Percentiles rank a stretch among this genome's conserved stretches.
These are phyloP conservation scores for Cebidichthys violaceus DNA, from an alignment of 2,113 vertebrate genomes.

Conservation along the genomic window DNA sequence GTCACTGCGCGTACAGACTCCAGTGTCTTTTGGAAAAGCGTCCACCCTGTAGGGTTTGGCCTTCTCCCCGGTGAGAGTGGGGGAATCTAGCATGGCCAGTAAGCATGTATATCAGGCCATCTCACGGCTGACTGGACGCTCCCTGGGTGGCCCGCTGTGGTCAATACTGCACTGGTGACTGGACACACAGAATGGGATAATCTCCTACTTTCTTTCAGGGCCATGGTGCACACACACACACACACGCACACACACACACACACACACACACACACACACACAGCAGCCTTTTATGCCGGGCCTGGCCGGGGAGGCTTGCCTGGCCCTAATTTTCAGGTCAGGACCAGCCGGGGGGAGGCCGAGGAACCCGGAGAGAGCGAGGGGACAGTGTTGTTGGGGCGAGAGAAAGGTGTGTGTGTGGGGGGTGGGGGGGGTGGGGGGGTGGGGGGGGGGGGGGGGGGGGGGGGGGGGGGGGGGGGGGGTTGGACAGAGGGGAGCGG, in stretches of 20 bases:
- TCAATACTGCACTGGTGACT: slow-evolving; percentile 83
- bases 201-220: slow-evolving; percentile 82
- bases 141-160: slow-evolving; percentile 84
- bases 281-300: slow-evolving; percentile 52
- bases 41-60: slow-evolving; percentile 63
- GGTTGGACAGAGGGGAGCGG: slow-evolving; percentile 39
- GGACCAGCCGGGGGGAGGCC: slow-evolving; percentile 58
- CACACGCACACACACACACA: slow-evolving; percentile 44
- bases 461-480: slow-evolving; percentile 8
- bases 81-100: slow-evolving; percentile 83
- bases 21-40: slow-evolving; percentile 63
- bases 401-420: no score
- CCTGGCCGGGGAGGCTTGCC: slow-evolving; percentile 58
- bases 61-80: slow-evolving; percentile 78
- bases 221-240: slow-evolving; percentile 53
- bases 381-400: slow-evolving; percentile 46
- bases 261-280: slow-evolving; percentile 38
- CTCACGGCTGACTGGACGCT: slow-evolving; percentile 85
- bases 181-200: slow-evolving; percentile 84
- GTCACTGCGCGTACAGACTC: slow-evolving; percentile 64
- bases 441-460: no score
- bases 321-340: slow-evolving; percentile 80
- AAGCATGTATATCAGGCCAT: slow-evolving; percentile 86
- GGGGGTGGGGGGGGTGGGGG: no score
- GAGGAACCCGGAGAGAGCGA: slow-evolving; percentile 37